phyloP scores from a whole-genome alignment of 2,113 vertebrate species.

The Paracanthobrama guichenoti region DNA sequence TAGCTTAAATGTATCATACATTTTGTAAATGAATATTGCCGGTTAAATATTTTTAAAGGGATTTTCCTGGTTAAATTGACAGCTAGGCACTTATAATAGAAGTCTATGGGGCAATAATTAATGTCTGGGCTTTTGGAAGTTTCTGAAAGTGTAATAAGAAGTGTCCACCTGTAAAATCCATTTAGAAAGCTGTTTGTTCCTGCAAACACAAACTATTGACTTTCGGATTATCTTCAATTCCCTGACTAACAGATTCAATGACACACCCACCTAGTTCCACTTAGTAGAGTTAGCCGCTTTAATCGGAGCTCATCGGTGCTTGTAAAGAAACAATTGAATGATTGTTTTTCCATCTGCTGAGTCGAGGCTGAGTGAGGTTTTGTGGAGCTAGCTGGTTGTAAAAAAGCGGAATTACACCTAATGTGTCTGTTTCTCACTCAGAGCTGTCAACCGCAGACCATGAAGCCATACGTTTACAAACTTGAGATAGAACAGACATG shows the following conservation, averaged over 20 bases:
- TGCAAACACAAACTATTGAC: slow-evolving; percentile 9
- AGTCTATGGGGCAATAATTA: not conserved
- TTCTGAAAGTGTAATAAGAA: not conserved
- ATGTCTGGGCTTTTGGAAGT: not conserved
- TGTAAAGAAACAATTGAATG: slow-evolving; percentile 20
- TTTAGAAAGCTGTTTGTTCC: not conserved
- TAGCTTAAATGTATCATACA: not conserved
- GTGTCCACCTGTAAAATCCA: too few relatives aligned
- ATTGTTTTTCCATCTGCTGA: not conserved
- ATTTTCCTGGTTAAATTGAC: not conserved
- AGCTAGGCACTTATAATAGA: not conserved
- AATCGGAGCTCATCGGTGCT: not conserved
- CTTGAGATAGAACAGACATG: slow-evolving; percentile 12
- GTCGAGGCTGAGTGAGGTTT: not conserved
- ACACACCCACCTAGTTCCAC: not conserved
- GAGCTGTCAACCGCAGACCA: not conserved
- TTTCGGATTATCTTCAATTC: not conserved
- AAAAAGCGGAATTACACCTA: not conserved
- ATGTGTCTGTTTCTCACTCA: slow-evolving; percentile 15
- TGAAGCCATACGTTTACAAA: not conserved
- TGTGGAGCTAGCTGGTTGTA: slow-evolving; percentile 24
- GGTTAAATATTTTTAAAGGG: not conserved
- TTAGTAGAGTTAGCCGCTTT: not conserved
- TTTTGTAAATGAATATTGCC: not conserved
- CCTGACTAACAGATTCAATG: not conserved